A percentile compares a stretch with the other conserved stretches of the same genome.
phyloP scores from a whole-genome alignment of 2,113 vertebrate genomes.

The Microcebus tavaratra region DNA sequence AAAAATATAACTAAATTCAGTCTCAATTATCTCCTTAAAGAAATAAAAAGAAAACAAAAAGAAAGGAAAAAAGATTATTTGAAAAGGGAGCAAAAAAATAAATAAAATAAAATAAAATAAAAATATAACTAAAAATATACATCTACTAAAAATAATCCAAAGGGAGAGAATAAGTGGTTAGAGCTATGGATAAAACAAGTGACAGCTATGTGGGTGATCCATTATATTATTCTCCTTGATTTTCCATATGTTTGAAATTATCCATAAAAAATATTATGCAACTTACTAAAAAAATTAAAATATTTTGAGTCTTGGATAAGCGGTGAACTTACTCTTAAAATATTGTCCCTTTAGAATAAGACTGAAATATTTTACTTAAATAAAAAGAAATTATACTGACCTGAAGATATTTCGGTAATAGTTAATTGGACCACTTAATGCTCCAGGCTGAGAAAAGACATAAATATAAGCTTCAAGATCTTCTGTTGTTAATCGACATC shows the following conservation, averaged over 20 bases:
- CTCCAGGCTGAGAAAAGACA: slow-evolving; percentile 96
- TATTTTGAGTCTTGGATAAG: slow-evolving; percentile 19
- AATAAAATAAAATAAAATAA: too few relatives aligned
- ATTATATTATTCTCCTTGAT: background rate
- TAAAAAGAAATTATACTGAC: slow-evolving; percentile 81
- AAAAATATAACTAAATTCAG: background rate
- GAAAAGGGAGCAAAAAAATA: too few relatives aligned
- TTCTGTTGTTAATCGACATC: slow-evolving; percentile 91
- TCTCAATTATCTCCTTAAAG: too few relatives aligned
- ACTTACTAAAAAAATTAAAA: slow-evolving; percentile 25
- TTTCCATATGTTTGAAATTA: slow-evolving; percentile 42
- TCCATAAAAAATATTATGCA: slow-evolving; percentile 13
- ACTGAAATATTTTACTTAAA: slow-evolving; percentile 44
- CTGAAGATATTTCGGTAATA: slow-evolving; percentile 97
- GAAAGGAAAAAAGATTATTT: too few relatives aligned
- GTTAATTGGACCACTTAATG: slow-evolving; percentile 95
- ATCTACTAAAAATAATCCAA: slow-evolving; percentile 32
- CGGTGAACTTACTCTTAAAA: background rate
- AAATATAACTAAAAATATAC: slow-evolving; percentile 7
- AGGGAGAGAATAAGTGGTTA: background rate
- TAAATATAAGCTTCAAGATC: slow-evolving; percentile 97
- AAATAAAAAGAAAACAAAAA: too few relatives aligned
- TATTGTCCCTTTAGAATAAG: background rate
- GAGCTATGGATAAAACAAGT: slow-evolving; percentile 13
- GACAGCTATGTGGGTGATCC: background rate